Base-by-base conservation (phyloP, 1,140 invertebrate genomes). In the Geopemphigus sp. region DNA sequence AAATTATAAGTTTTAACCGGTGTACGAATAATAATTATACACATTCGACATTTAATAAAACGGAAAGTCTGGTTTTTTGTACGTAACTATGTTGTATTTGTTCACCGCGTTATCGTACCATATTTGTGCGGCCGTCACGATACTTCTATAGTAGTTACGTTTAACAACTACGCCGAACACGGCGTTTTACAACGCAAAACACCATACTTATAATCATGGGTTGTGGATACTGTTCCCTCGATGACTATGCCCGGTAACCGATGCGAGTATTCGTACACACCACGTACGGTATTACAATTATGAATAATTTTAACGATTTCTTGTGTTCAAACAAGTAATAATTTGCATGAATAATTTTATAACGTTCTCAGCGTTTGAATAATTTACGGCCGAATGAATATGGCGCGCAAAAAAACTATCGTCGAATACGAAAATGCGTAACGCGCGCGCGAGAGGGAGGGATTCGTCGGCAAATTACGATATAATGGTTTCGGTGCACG, bases 241-340 rank as follows among this genome's bases (percentile, higher is more conserved):
- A 64, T 64, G n/a, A n/a, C 32, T 64, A 24, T 64, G 39, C 19
- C 8, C 24, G 61, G 29, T 63, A 63, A 63, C 61, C 19, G 61
- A 63, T 63, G 61, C 32, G 61, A 29, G 24, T 32, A 63, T 63
- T 19, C 17, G 17, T 39, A 39, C 8, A 39, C 32, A 26, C 32
- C 29, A 11, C 17, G 8, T 4, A 39, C 32, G 32, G 8, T 39
- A 39, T 39, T n/a, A 19, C 32, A 17, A 45, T 22, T 45, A 64
- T 64, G 32, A 29, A n/a, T 14, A 64, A 64, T 64, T 64, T 64
- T 64, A 64, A 64, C 19, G 19, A 64, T 64, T 64, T 64, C 29
- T 64, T 45, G n/a, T 39, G 63, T 64, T 64, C n/a, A n/a, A 64
- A 64, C 32, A 45, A 64, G 63, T 64, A 39, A 64, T 45, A 64